Conservation (phyloP, 2,797 vertebrate genomes). For the Psittacula echo region DNA sequence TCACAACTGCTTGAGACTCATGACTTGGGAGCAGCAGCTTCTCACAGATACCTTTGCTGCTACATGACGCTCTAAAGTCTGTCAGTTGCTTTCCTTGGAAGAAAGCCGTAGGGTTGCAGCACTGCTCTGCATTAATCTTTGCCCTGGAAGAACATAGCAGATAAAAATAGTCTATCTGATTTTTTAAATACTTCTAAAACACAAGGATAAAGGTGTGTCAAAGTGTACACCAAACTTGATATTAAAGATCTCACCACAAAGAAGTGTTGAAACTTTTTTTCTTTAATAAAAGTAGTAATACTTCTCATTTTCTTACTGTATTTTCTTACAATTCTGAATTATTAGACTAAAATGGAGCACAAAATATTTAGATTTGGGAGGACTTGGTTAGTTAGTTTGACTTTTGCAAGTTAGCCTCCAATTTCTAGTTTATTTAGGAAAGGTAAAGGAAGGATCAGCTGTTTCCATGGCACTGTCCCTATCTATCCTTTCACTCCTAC, state of each 20-base stretch:
- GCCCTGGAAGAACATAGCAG: background rate
- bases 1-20: background rate
- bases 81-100: background rate
- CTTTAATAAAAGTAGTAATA: background rate
- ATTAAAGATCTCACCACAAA: background rate
- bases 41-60: background rate
- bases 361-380: background rate
- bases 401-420: background rate
- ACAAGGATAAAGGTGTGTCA: background rate
- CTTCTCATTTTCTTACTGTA: background rate
- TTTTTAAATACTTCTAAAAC: background rate
- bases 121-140: background rate
- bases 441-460: constrained; percentile 14
- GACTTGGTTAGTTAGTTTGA: background rate
- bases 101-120: background rate
- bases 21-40: background rate
- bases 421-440: background rate
- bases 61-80: background rate
- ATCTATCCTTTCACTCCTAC: constrained; percentile 62
- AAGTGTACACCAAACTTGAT: background rate
- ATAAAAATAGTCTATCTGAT: background rate
- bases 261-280: background rate
- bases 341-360: background rate
- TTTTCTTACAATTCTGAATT: background rate
- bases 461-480: constrained; percentile 56